Evolutionary conservation across 2,797 vertebrate species (phyloP).

Genomic region (Odontamblyopus rebecca): DNA sequence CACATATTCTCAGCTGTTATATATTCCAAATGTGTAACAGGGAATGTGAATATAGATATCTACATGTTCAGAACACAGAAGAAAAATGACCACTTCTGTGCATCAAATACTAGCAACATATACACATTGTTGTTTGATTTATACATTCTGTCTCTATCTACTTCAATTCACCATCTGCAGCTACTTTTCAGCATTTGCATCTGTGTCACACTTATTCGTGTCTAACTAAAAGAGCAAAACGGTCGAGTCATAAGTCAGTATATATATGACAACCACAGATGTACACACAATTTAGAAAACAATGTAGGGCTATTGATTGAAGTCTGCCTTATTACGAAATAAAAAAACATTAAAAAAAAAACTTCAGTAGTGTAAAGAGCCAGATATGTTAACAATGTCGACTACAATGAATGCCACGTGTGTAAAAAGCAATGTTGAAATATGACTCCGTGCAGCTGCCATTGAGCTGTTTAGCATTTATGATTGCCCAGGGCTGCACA

Average conservation of each 20-base stretch:
- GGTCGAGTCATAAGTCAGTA: slow-evolving; percentile 5
- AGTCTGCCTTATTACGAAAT: not conserved
- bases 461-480: slow-evolving; percentile 14
- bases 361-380: too few relatives aligned
- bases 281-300: slow-evolving; percentile 3
- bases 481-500: slow-evolving; percentile 16
- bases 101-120: slow-evolving; percentile 39
- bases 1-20: slow-evolving; percentile 15
- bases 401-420: not conserved
- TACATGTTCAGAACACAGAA: slow-evolving; percentile 14
- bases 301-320: not conserved
- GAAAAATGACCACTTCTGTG: slow-evolving; percentile 21
- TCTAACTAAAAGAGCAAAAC: slow-evolving; percentile 28
- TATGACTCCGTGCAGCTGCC: slow-evolving; percentile 6
- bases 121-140: slow-evolving; percentile 48
- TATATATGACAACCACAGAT: slow-evolving; percentile 8
- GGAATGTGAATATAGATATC: slow-evolving; percentile 23
- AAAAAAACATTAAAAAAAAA: not conserved
- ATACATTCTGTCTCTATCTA: slow-evolving; percentile 44
- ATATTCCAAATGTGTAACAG: slow-evolving; percentile 11
- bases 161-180: slow-evolving; percentile 59
- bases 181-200: slow-evolving; percentile 49
- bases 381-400: not conserved
- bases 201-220: slow-evolving; percentile 30
- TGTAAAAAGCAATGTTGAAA: slow-evolving; percentile 7